Evolutionary conservation across 92 coral and sea anemone genomes (phyloP), one percentile per base, ranked within the genome.

Genomic region (Umimayanthus kanabou): DNA sequence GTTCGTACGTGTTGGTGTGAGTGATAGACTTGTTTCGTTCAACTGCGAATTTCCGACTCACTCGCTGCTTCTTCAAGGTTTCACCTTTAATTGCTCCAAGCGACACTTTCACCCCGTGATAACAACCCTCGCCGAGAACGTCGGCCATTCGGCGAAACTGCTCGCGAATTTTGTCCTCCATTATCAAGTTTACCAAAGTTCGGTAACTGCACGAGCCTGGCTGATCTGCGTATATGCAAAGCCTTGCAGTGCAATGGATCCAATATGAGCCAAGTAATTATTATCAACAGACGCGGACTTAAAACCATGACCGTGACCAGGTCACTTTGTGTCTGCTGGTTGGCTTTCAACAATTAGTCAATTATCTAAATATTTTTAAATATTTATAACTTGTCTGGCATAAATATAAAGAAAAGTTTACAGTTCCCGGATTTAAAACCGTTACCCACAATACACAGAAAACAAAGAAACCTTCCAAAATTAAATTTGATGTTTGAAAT

Each of bases 1-100:
- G 9, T 18, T 45, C 42, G 13, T 69, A 83, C 15, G 73, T 70
- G 78, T 83, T 83, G 45, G 67, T 83, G 23, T 83, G 87, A 16
- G 78, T 45, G 77, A 83, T 83, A 64, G 87, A 70, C 15, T 83
- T 71, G 77, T 28, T 78, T 43, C 29, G 87, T 70, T 70, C 87
- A 43, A 83, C 79, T 83, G 47, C 78, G 42, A 83, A 83, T 16
- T n/a, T 39, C 1, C 87, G 76, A 70, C 87, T 83, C 0, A 69
- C 45, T 70, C 66, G 87, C 78, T 83, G 87, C 28, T 69, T 83
- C 64, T 39, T 22, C 1, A 83, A 83, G 8, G 57, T 83, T 47
- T 83, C 87, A n/a, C 87, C 87, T 23, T 83, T 83, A 20, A 45
- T 23, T n/a, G 87, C 87, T 69, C 87, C 87, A 45, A 83, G 73